Evolutionary conservation across 2,797 vertebrate genomes (phyloP), one percentile per base, ranked within the genome.

Genomic region (Cetoscarus ocellatus): DNA sequence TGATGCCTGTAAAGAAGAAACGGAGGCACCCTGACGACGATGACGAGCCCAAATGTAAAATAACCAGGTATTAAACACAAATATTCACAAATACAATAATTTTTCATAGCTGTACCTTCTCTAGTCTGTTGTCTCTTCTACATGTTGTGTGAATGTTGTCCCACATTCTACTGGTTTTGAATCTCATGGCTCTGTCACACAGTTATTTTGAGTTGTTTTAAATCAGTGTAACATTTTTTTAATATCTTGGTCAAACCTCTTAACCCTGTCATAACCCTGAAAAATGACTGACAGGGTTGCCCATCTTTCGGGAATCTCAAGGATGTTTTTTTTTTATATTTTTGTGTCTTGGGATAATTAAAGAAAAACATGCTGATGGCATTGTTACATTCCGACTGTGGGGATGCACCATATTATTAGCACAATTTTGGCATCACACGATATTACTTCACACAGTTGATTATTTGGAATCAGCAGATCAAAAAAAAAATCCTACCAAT

Each of bases 1-100:
- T 91, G 82, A 97, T 98, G 97, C 97, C 96, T 71, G 96, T 97
- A 74, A 98, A 97, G 91, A 97, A 96, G 92, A 98, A 97, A 88
- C 97, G 96, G 93, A 97, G 97, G 95, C 93, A 95, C 17, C 90
- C 96, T 39, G 94, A 94, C 48, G 96, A 97, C 52, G 96, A 98
- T 60, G 82, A 94, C 56, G 92, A 92, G 79, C 92, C 94, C 67
- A 96, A 94, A 85, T 96, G 95, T 92, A 97, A 97, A 95, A 96
- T 98, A 77, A 93, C 95, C 77, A 97, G 96, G 97, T 98, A 93
- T 17, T 13, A 11, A 0, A 50, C 61, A 72, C 51, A 67, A 48
- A 6, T 38, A 10, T 47, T 27, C 40, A 48, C 44, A 34, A 6
- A 42, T 45, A 19, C 14, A 15, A 0, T 18, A 38, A 38, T 38